Base-by-base conservation (phyloP, 1,140 invertebrate genomes). In the Drosophila kepulauana region DNA sequence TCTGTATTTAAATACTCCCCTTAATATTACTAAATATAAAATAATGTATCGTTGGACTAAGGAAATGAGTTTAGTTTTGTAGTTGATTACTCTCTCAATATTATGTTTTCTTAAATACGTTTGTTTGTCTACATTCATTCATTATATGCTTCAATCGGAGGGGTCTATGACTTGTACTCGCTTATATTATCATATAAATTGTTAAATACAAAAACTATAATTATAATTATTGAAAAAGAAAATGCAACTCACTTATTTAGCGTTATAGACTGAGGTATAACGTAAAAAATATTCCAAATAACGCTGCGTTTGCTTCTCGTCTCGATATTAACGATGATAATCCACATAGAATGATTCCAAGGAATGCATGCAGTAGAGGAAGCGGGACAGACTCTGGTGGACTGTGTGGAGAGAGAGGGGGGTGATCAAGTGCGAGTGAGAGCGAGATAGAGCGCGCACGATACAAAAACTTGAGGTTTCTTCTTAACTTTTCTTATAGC, bases 211-310 rank as follows among this genome's bases (percentile, higher is more conserved):
- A 51, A 28, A 51, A 51, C 5, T 10, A 10, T 51, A 51, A 33
- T 33, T 7, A 7, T 7, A 33, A 33, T 33, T 33, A 8, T 1
- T 33, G 6, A 8, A 8, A 8, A 8, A 38, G 35, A 38, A 10
- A 38, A 38, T 38, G 35, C 35, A 59, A 86, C 84, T 88, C 33
- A 88, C 84, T 86, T 86, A 82, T 82, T 86, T 88, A 86, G 65
- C 84, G 82, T 86, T 86, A 86, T 86, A 78, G 51, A 67, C 74
- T 48, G 48, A 43, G 71, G 65, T 80, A 88, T 86, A 88, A 82
- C 82, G 79, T 86, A 88, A 82, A 88, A 86, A 88, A 86, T 86
- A 88, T 80, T 81, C 82, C 71, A 75, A 79, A 65, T 57, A 64
- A 58, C 63, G 67, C 35, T 61, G 61, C n/a, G 41, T 58, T 73